phyloP scores from a whole-genome alignment of 2,797 vertebrate species.

The Eulemur mongoz region DNA sequence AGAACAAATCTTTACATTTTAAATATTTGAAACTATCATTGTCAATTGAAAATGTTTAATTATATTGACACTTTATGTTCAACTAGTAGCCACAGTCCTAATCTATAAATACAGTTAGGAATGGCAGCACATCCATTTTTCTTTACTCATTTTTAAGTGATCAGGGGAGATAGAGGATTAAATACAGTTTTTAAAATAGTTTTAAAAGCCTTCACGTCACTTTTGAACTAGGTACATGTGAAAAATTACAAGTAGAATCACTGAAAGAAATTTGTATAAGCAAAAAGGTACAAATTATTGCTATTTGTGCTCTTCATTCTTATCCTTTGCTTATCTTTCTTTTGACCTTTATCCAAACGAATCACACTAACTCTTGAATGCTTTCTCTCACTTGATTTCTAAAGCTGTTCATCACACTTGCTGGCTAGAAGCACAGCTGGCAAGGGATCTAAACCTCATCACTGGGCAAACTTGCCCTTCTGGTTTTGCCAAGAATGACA shows the following conservation, averaged over 20 bases:
- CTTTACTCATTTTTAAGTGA: slow-evolving; percentile 35
- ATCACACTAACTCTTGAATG: slow-evolving; percentile 76
- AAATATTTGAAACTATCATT: not conserved
- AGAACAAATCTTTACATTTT: not conserved
- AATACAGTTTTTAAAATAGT: slow-evolving; percentile 1
- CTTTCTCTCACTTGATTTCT: slow-evolving; percentile 76
- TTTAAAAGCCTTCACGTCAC: not conserved
- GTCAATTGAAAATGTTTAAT: not conserved
- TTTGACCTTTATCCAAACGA: slow-evolving; percentile 82
- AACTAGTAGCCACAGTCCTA: not conserved
- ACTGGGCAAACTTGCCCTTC: slow-evolving; percentile 85
- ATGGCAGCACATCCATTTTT: not conserved
- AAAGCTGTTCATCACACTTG: slow-evolving; percentile 79
- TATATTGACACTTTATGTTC: not conserved
- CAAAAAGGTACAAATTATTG: slow-evolving; percentile 47
- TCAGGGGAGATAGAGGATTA: slow-evolving; percentile 18
- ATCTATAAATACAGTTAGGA: not conserved
- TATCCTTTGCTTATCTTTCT: slow-evolving; percentile 73
- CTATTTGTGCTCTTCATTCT: slow-evolving; percentile 63
- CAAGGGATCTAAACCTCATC: slow-evolving; percentile 84
- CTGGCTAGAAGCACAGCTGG: slow-evolving; percentile 86
- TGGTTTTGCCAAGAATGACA: slow-evolving; percentile 84
- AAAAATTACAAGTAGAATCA: slow-evolving; percentile 46
- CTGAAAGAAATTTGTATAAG: slow-evolving; percentile 2
- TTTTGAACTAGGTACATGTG: slow-evolving; percentile 15